These are phyloP conservation scores for Meriones psammophilus DNA, from an alignment of 2,797 vertebrate species.

Conservation along the genomic window DNA sequence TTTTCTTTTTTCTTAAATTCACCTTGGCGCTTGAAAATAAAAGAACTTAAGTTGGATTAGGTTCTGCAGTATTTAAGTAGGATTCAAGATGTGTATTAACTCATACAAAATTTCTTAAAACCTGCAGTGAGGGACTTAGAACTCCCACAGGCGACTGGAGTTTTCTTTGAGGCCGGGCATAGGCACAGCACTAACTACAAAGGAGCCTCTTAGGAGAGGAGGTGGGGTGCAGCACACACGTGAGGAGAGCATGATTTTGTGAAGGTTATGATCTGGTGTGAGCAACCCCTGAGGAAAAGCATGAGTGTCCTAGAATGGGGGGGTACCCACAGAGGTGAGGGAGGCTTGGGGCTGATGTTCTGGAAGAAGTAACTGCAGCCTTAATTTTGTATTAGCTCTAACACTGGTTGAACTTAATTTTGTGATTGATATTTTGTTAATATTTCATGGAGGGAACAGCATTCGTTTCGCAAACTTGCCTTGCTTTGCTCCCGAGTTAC, in stretches of 20 bases:
- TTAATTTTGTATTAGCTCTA: neutral
- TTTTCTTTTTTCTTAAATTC: constrained; percentile 26
- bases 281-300: neutral
- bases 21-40: constrained; percentile 23
- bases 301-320: rapidly evolving
- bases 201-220: neutral
- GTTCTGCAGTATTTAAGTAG: constrained; percentile 20
- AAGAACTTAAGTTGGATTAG: constrained; percentile 6
- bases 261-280: neutral
- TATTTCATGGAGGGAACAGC: neutral
- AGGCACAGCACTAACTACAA: neutral
- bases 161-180: neutral
- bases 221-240: neutral
- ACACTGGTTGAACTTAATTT: neutral
- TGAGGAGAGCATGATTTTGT: neutral
- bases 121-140: neutral
- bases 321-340: neutral
- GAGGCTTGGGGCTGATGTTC: neutral
- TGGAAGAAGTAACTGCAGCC: rapidly evolving
- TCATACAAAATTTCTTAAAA: neutral
- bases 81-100: neutral
- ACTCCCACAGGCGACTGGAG: neutral
- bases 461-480: neutral
- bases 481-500: neutral
- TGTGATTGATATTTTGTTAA: neutral